phyloP scores from a whole-genome alignment of 2,113 vertebrate species.

The Corydoras sp. region DNA sequence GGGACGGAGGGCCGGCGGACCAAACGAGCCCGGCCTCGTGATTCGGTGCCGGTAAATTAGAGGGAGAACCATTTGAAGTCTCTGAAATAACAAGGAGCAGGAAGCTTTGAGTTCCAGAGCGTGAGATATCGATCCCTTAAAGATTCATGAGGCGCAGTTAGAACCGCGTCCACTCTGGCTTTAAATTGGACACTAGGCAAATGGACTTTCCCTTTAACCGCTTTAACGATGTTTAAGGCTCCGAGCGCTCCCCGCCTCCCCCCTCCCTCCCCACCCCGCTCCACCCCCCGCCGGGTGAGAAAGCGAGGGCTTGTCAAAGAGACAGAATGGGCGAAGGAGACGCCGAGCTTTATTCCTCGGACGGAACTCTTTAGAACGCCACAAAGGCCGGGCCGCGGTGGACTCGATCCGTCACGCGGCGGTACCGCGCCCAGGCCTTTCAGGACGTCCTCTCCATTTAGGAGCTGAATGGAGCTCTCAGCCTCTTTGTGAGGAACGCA shows the following conservation, averaged over 20 bases:
- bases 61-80: slow-evolving; percentile 30
- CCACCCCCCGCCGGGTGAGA: neutral
- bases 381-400: neutral
- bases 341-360: neutral
- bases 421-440: no score
- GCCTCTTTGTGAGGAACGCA: no score
- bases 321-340: neutral
- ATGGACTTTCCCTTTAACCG: slow-evolving; percentile 47
- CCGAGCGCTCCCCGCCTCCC: slow-evolving; percentile 11
- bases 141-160: slow-evolving; percentile 41
- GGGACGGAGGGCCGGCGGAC: no score
- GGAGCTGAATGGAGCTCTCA: no score
- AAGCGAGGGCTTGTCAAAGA: slow-evolving; percentile 1
- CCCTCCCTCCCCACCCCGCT: neutral
- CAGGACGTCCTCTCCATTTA: no score
- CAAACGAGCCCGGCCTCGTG: neutral
- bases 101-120: slow-evolving; percentile 29
- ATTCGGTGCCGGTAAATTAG: slow-evolving; percentile 26
- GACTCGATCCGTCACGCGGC: neutral
- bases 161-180: slow-evolving; percentile 39
- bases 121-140: slow-evolving; percentile 46
- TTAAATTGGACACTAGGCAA: slow-evolving; percentile 43
- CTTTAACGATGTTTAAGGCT: slow-evolving; percentile 34
- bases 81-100: slow-evolving; percentile 26
- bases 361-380: neutral